Base-by-base conservation (phyloP, 2,797 vertebrate genomes). In the Pantherophis vulpinus region DNA sequence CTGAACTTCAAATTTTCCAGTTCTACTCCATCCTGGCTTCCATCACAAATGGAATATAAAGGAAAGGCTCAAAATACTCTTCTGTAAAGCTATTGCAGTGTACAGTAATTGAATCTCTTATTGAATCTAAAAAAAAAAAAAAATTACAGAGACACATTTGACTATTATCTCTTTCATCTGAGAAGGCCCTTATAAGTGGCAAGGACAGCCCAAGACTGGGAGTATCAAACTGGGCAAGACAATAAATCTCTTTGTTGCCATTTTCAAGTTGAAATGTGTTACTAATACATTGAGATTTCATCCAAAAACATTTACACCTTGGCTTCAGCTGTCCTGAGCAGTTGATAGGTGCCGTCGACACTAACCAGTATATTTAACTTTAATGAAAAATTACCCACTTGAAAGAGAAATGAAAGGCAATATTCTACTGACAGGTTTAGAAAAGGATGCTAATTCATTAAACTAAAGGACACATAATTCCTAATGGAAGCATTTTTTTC, bases 391-490 rank as follows among this genome's bases (percentile, higher is more conserved):
- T 56, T 32, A n/a, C 56, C 3, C 92, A 3, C 61, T 94, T 70
- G 20, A 91, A 94, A 92, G 42, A 90, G 0, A 92, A 70, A 88
- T 87, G 87, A 91, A 94, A 58, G 47, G 66, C 56, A 88, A 79
- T 88, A 88, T 92, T 94, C 56, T 79, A 55, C 54, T 91, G 89
- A 56, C 89, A 79, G 89, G 23, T 92, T 60, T 79, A 79, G 63
- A 91, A 89, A 87, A 87, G 63, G 59, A 94, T 79, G 87, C 61
- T 83, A 88, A 91, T 92, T 93, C 16, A 88, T 91, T 91, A 79
- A 88, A 88, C 58, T 18, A 86, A 54, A 91, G 87, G 66, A 89
- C 29, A 63, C 18, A 13, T 91, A 79, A 92, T 88, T 92, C 32
- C 51, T 86, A 23, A 74, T 91, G 56, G 74, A 90, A 27, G 47